Conservation (phyloP, 2,113 vertebrate species). For the Oreocharis arfaki region DNA sequence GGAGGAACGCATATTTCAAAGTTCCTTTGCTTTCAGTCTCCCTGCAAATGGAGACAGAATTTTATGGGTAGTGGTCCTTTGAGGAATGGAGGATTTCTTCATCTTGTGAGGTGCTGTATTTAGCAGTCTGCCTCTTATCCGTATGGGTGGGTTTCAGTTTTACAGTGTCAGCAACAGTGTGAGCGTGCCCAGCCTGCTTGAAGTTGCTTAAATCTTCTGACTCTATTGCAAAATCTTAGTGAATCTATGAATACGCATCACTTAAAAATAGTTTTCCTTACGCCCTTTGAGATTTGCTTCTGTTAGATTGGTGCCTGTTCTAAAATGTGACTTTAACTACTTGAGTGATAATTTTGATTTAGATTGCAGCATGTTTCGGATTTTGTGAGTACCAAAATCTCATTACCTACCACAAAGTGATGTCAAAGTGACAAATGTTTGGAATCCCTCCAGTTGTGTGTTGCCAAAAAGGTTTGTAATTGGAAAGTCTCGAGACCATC, state of each 20-base stretch:
- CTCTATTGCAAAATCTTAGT: neutral
- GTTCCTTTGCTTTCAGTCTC: neutral
- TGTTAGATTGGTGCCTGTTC: neutral
- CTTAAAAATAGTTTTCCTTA: neutral
- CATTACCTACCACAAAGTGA: neutral
- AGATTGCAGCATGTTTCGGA: neutral
- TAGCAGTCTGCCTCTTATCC: neutral
- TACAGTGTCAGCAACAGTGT: neutral
- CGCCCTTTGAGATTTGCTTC: neutral
- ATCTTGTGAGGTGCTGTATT: neutral
- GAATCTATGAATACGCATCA: neutral
- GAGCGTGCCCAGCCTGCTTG: neutral
- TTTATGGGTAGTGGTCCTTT: neutral
- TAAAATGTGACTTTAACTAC: neutral
- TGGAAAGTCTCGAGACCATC: constrained; percentile 54
- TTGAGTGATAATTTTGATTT: neutral
- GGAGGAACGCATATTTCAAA: neutral
- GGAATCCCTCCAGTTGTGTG: constrained; percentile 24
- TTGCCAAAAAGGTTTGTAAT: constrained; percentile 50
- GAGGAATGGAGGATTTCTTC: neutral
- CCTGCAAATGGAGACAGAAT: neutral
- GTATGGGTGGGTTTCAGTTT: neutral
- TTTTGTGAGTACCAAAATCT: constrained; percentile 8
- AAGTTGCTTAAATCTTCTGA: neutral
- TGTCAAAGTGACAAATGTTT: constrained; percentile 54